Evolutionary conservation across 2,113 vertebrate species (phyloP), one percentile per base, ranked within the genome.

Genomic region (Agapornis roseicollis): DNA sequence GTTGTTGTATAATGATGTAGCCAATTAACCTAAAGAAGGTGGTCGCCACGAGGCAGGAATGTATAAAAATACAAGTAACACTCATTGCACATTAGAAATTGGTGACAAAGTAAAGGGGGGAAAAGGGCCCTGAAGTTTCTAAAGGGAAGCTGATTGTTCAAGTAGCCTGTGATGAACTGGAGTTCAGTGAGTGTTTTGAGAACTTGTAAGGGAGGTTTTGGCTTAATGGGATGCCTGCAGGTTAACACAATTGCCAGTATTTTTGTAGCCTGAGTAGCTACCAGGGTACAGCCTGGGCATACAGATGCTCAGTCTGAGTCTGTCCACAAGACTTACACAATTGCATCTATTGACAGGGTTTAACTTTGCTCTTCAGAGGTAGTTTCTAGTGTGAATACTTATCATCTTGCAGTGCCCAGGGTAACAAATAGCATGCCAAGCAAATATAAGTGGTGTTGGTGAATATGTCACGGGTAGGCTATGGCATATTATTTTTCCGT

Each of bases 401-500:
- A 42, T 25, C 58, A 0, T 72, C 55, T 44, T 0, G 0, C 65
- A 29, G 1, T 68, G 71, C 76, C 82, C 85, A 44, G 60, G n/a
- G 39, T 76, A 93, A 78, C 85, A 88, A 94, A 39, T 39, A 63
- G 47, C 44, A 16, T 64, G 71, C 82, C 95, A 78, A 46, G 68
- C 0, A 0, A 90, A 52, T 80, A 10, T 0, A 5, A 68, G 82
- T 18, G 69, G 60, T 85, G 90, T 19, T 68, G 65, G 50, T 77
- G 88, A 89, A 71, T 87, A 11, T 78, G 92, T 82, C 90, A 60
- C 1, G 1, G 68, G 46, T 86, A 80, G 91, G 55, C 94, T 80
- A 9, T 85, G 55, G 71, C 69, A 18, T 84, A 41, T 68, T 93
- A 55, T 58, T 93, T 95, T 95, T 91, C 77, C 60, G 55, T 94